Percentiles rank a stretch among this genome's conserved stretches.
Evolutionary conservation across 2,797 vertebrate genomes (phyloP).

Genomic region (Ctenopoma multispine): DNA sequence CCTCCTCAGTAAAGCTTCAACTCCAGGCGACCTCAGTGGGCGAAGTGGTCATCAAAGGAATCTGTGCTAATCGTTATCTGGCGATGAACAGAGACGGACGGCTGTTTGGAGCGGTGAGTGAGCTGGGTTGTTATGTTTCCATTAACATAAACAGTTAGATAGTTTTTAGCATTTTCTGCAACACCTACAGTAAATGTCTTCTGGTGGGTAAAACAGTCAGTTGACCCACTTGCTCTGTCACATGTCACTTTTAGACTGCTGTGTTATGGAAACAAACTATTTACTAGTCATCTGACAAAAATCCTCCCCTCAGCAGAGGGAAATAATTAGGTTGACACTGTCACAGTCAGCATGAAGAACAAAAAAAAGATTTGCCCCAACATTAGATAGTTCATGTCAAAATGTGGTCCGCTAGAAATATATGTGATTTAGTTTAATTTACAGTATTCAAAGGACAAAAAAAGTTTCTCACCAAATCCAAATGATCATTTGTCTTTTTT

Average conservation of each 20-base stretch:
- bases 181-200: neutral
- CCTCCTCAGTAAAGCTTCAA: slow-evolving; percentile 91
- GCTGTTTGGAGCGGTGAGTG: slow-evolving; percentile 92
- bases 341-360: slow-evolving; percentile 13
- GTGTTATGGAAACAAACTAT: slow-evolving; percentile 50
- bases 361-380: neutral
- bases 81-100: slow-evolving; percentile 97
- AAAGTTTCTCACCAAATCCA: no score
- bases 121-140: neutral
- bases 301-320: slow-evolving; percentile 5
- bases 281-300: slow-evolving; percentile 25
- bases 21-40: slow-evolving; percentile 95
- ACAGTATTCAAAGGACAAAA: no score
- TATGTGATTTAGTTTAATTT: no score
- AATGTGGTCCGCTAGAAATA: neutral
- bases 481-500: no score
- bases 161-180: neutral
- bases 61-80: slow-evolving; percentile 94
- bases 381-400: neutral
- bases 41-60: slow-evolving; percentile 95
- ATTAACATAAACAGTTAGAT: neutral
- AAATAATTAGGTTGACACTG: slow-evolving; percentile 28
- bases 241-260: slow-evolving; percentile 2
- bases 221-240: neutral
- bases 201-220: neutral